These are phyloP conservation scores for Elephas maximus DNA, from an alignment of 2,113 vertebrate genomes.

Conservation along the genomic window DNA sequence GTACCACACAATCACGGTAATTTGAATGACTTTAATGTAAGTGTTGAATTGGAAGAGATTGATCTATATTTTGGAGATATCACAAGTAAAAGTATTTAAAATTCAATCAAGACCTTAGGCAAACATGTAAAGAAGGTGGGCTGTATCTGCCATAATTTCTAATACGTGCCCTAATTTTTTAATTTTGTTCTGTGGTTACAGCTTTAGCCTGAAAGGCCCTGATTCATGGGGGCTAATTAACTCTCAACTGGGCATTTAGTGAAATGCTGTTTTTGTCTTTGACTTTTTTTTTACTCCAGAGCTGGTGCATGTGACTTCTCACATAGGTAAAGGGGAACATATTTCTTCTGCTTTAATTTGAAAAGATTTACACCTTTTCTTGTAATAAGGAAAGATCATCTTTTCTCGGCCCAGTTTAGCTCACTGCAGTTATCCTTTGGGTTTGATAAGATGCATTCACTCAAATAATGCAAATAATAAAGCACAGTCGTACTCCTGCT, in stretches of 20 bases:
- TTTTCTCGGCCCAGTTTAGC: neutral
- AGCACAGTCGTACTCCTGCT: neutral
- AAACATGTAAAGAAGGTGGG: neutral
- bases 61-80: neutral
- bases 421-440: neutral
- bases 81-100: neutral
- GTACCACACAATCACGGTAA: neutral
- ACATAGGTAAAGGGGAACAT: neutral
- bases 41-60: neutral
- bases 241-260: neutral
- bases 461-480: neutral
- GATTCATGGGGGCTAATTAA: neutral
- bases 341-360: neutral
- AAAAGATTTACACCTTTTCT: neutral
- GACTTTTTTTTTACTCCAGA: neutral
- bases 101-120: neutral
- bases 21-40: neutral
- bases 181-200: neutral
- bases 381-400: neutral
- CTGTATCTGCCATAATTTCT: neutral
- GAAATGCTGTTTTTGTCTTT: neutral
- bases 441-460: neutral
- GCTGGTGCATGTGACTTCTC: neutral
- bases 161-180: neutral
- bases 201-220: neutral